Percentiles rank a stretch among this genome's conserved stretches.
Evolutionary conservation across 35 echinoderm and acorn worm genomes (phyloP).

Genomic region (Ophiothrix spiculata): DNA sequence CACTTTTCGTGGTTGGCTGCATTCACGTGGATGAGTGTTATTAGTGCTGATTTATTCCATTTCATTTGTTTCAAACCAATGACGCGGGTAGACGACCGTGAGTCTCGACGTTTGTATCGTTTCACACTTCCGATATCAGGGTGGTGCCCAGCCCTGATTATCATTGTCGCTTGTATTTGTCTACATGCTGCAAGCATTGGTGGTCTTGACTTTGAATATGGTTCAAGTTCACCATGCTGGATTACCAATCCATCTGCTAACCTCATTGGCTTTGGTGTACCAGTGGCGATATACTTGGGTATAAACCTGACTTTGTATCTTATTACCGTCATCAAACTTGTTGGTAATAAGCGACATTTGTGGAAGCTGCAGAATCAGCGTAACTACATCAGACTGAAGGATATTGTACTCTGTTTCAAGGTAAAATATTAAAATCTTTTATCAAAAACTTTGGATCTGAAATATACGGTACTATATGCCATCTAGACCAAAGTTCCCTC

Average conservation of each 20-base stretch:
- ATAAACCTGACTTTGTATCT: not conserved
- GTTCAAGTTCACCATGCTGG: not conserved
- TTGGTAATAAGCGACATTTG: not conserved
- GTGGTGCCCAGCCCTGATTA: not conserved
- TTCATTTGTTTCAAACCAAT: not conserved
- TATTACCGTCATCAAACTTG: not conserved
- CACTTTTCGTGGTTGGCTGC: conserved; percentile 15
- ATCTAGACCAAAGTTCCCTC: too few relatives aligned
- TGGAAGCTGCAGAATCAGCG: not conserved
- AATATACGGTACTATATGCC: too few relatives aligned
- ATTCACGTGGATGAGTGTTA: not conserved
- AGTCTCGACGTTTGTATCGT: not conserved
- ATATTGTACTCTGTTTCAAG: not conserved
- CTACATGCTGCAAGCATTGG: not conserved
- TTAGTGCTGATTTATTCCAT: not conserved
- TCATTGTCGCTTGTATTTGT: not conserved
- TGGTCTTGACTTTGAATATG: not conserved
- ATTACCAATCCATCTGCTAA: not conserved
- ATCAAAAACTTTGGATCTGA: too few relatives aligned
- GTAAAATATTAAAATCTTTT: too few relatives aligned
- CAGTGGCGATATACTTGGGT: not conserved
- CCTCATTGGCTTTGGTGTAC: not conserved
- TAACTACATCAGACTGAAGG: not conserved
- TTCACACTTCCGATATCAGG: not conserved
- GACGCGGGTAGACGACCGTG: not conserved